Base-by-base conservation (phyloP, 2,888 invertebrate genomes). In the Nematopogon swammerdamellus region DNA sequence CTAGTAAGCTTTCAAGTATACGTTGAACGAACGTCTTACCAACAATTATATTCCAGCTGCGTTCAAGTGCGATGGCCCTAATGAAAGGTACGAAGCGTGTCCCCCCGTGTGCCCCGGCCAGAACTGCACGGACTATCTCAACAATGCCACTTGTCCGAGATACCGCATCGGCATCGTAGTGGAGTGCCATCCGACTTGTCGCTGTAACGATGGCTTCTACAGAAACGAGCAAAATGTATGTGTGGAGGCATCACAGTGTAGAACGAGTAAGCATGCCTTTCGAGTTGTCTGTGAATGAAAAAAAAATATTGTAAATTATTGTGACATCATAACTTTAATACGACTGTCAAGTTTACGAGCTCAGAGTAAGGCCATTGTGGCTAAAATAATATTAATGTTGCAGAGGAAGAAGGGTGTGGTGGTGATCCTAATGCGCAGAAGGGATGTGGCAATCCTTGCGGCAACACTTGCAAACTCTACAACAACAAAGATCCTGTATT, bases 101-200 rank as follows among this genome's bases (percentile, higher is more conserved):
- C 64, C 68, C 0, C 51, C 61, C 2, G 57, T 52, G 18, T 68
- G 68, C 48, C 63, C 67, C 0, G 50, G 56, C 1, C 67, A 68
- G 14, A 59, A 58, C 52, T 69, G 68, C 55, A 64, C 60, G 0
- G 45, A 46, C 1, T 59, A 55, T 36, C 18, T 57, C 2, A 53
- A 54, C 11, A 58, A 57, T 25, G 25, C 52, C 1, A 58, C 55
- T 3, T 67, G 66, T 44, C 59, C 56, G 1, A 46, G 14, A 36
- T 54, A 8, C 36, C 36, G 14, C 8, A 36, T 36, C 36, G 44
- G 43, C 16, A 19, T 6, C 17, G 44, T 5, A 19, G 48, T 44
- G 20, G 44, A n/a, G n/a, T 44, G 16, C 20, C 16, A n/a, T 20
- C 42, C 47, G 6, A 11, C 11, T 8, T 47, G 47, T 36, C 18